Evolutionary conservation across 2,797 vertebrate species (phyloP).

Genomic region (Propithecus deckenii): DNA sequence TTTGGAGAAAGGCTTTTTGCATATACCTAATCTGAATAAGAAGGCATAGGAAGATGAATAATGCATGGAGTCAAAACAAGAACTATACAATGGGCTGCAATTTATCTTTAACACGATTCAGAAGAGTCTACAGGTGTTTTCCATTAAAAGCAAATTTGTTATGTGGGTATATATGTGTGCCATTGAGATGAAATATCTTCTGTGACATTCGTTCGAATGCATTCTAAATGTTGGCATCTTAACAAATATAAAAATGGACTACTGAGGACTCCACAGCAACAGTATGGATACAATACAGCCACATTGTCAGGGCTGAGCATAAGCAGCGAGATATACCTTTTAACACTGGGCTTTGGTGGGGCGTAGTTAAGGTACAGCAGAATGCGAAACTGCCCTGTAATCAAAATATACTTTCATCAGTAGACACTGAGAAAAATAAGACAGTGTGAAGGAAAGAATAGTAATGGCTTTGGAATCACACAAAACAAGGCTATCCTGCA

Average conservation of each 20-base stretch:
- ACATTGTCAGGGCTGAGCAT: background rate
- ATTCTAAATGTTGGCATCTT: constrained; percentile 43
- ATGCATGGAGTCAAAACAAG: constrained; percentile 52
- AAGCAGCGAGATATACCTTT: background rate
- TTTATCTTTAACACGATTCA: constrained; percentile 41
- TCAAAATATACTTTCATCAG: background rate
- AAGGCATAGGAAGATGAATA: constrained; percentile 55
- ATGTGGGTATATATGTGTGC: constrained; percentile 25
- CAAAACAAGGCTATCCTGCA: background rate
- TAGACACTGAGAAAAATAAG: background rate
- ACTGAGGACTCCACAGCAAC: background rate
- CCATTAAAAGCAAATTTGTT: constrained; percentile 52
- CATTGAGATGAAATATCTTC: constrained; percentile 37
- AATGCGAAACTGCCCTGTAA: background rate
- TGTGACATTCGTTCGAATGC: constrained; percentile 47
- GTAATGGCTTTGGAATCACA: background rate
- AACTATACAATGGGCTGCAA: constrained; percentile 39
- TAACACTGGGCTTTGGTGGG: background rate
- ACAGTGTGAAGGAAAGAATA: background rate
- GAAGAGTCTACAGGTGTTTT: constrained; percentile 62
- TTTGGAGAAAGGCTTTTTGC: constrained; percentile 39
- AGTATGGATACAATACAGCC: background rate
- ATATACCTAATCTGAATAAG: constrained; percentile 9
- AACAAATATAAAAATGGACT: constrained; percentile 42
- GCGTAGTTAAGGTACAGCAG: background rate